Conservation (phyloP, 2,113 vertebrate species). For the Vanacampus margaritifer region DNA sequence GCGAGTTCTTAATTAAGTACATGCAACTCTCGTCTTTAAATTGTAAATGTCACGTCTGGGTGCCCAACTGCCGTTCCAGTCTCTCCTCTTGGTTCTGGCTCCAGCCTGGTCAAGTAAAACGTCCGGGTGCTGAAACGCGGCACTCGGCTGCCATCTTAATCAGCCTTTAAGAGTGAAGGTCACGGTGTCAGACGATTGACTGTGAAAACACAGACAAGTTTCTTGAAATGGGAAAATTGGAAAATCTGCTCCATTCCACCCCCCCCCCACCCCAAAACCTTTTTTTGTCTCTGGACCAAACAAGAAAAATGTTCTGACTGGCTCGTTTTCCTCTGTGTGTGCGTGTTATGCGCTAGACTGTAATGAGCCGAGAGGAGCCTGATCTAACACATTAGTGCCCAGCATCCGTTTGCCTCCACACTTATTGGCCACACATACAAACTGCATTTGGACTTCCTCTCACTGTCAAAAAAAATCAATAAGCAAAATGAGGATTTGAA, state of each 20-base stretch:
- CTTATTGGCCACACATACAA: constrained; percentile 28
- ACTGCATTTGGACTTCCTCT: constrained; percentile 20
- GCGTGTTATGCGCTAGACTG: constrained; percentile 26
- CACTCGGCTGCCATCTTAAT: constrained; percentile 25
- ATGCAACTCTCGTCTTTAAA: constrained; percentile 44
- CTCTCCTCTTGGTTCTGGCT: constrained; percentile 32
- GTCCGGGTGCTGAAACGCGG: constrained; percentile 28
- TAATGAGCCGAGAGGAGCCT: constrained; percentile 47
- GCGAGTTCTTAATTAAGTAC: constrained; percentile 71
- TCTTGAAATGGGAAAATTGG: constrained; percentile 20
- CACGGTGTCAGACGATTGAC: constrained; percentile 4
- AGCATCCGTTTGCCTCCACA: constrained; percentile 44
- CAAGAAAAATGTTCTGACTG: background rate
- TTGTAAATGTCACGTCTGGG: constrained; percentile 53
- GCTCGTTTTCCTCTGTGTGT: constrained; percentile 5
- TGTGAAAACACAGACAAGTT: constrained; percentile 10
- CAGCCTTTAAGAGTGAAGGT: constrained; percentile 15
- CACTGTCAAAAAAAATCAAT: constrained; percentile 6
- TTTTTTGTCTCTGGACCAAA: too few species aligned
- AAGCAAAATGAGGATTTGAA: background rate
- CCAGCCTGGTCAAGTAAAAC: constrained; percentile 29
- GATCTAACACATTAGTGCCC: constrained; percentile 42
- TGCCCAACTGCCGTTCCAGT: constrained; percentile 30
- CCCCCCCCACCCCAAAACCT: constrained; percentile 1
- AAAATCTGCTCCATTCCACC: constrained; percentile 10